Evolutionary conservation across 1,140 invertebrate species (phyloP), one percentile per base, ranked within the genome.

Genomic region (Drosophila neocordata): DNA sequence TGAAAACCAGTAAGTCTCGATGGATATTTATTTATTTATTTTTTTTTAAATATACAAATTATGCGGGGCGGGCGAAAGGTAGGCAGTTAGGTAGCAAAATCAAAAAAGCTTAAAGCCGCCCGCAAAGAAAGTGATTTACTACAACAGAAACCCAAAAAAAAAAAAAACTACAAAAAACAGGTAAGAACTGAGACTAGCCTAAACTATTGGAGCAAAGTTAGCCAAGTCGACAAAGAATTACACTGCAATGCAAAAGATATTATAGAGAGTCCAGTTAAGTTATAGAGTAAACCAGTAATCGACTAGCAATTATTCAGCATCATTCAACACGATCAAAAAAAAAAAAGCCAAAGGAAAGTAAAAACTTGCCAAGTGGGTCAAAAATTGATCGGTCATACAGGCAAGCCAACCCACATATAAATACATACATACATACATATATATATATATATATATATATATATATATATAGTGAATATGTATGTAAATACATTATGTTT

Each of bases 361-460:
- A 85, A 85, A 85, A 71, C 79, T 71, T 70, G 82, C 65, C 78
- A 85, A 85, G 78, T 85, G 82, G 82, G 82, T 87, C 82, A 87
- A 87, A 76, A 81, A 80, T 68, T 71, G 82, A 60, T 41, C 56
- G 57, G 77, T 70, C 77, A 80, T 72, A 73, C 57, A n/a, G n/a
- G n/a, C n/a, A n/a, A n/a, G n/a, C n/a, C n/a, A n/a, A n/a, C n/a
- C n/a, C n/a, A n/a, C n/a, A n/a, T n/a, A n/a, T n/a, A n/a, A n/a
- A n/a, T n/a, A 48, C 27, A 59, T 15, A 44, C 18, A 44, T 52
- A 31, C 65, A 38, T 37, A 53, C 52, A 38, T 41, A 27, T 48
- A 64, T n/a, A 48, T 18, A 56, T 34, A 44, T 51, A 35, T 24
- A 56, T 41, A 41, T 18, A 52, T 15, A 52, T 5, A 41, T 57